Evolutionary conservation across 2,113 vertebrate genomes (phyloP).

Genomic region (Cervus canadensis): DNA sequence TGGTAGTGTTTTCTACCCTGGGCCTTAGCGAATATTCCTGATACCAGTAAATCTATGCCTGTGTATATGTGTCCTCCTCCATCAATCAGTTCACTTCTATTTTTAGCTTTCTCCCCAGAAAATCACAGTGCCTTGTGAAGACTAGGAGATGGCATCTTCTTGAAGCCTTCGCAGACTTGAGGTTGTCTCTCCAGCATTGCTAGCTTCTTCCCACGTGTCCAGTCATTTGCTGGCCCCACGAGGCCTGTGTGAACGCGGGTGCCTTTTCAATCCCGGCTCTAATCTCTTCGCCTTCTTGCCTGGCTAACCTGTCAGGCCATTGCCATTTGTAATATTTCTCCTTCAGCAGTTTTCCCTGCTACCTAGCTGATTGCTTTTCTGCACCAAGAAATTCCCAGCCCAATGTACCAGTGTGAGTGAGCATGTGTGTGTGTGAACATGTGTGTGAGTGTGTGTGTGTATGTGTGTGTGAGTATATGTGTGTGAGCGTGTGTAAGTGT

Average conservation of each 20-base stretch:
- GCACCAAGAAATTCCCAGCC: not conserved
- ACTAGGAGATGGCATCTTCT: not conserved
- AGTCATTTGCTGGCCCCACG: not conserved
- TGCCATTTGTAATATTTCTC: slow-evolving; percentile 49
- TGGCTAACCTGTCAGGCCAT: slow-evolving; percentile 38
- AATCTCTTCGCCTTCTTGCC: slow-evolving; percentile 45
- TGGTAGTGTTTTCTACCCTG: not conserved
- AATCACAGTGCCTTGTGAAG: not conserved
- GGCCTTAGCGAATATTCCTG: not conserved
- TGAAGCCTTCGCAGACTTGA: not conserved
- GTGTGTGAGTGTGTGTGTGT: not conserved
- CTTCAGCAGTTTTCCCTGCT: slow-evolving; percentile 33
- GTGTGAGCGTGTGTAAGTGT: not conserved
- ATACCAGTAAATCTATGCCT: not conserved
- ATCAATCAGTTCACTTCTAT: not conserved
- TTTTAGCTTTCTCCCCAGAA: not conserved
- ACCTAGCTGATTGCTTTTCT: slow-evolving; percentile 36
- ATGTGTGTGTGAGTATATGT: fast-evolving
- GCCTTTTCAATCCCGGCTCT: not conserved
- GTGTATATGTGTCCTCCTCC: not conserved
- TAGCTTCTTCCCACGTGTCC: not conserved
- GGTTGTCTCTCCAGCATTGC: not conserved
- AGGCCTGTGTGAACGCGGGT: not conserved
- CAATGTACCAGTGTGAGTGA: not conserved
- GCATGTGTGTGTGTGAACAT: not conserved